Conservation (phyloP, 2,888 invertebrate genomes). For the Tinea trinotella region DNA sequence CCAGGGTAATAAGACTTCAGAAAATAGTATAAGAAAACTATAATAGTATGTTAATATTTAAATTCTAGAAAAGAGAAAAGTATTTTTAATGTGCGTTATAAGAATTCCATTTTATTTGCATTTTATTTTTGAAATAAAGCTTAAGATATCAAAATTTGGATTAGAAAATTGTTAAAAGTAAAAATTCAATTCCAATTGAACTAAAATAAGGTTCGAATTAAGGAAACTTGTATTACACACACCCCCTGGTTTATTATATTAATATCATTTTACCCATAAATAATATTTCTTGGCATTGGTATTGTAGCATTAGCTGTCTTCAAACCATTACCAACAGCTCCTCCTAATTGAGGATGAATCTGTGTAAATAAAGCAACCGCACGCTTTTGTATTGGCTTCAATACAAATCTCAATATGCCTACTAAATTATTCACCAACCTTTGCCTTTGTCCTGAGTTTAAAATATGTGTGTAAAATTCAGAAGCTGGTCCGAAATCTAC, state of each 20-base stretch:
- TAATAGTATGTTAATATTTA: neutral
- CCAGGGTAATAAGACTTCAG: neutral
- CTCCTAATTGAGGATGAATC: slow-evolving; percentile 81
- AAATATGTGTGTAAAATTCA: slow-evolving; percentile 82
- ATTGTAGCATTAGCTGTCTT: neutral
- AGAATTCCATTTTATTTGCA: too few species aligned
- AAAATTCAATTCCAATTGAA: neutral
- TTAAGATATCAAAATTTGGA: too few species aligned
- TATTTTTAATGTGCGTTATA: too few species aligned
- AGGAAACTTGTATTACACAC: too few species aligned
- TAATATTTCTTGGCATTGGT: neutral
- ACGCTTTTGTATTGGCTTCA: slow-evolving; percentile 78
- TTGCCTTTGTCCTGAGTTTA: slow-evolving; percentile 75
- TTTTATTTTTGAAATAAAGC: too few species aligned
- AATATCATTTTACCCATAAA: too few species aligned
- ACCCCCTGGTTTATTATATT: too few species aligned
- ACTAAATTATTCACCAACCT: slow-evolving; percentile 33
- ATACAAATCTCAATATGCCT: slow-evolving; percentile 17
- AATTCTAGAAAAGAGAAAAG: too few species aligned
- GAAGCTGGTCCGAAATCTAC: slow-evolving; percentile 70
- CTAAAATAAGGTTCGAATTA: too few species aligned
- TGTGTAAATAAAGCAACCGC: slow-evolving; percentile 83
- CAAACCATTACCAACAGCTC: slow-evolving; percentile 72
- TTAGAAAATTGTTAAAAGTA: neutral
- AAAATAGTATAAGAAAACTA: neutral